These are phyloP conservation scores for Listrodromus nycthemerus DNA, from an alignment of 2,888 invertebrate genomes.

Conservation along the genomic window DNA sequence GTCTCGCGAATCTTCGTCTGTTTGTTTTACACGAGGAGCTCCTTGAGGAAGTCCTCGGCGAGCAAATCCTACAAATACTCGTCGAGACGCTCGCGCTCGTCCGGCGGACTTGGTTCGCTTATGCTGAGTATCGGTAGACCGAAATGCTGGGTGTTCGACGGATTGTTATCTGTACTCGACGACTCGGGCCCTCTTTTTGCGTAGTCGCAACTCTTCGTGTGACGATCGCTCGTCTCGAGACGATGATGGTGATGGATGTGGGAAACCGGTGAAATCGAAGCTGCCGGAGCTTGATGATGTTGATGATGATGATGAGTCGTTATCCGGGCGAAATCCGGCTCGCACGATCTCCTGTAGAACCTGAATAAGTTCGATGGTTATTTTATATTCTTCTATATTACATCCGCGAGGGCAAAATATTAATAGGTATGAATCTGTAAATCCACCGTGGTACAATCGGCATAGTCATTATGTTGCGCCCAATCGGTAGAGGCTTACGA, in stretches of 20 bases:
- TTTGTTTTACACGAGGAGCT: constrained; percentile 80
- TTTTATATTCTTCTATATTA: not conserved
- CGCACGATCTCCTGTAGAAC: constrained; percentile 79
- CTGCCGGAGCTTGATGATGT: constrained; percentile 68
- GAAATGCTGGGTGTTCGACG: constrained; percentile 86
- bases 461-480: not conserved
- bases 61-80: constrained; percentile 87
- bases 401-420: not conserved
- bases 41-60: constrained; percentile 82
- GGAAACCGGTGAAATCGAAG: constrained; percentile 33
- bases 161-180: constrained; percentile 84
- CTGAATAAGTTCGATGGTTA: constrained; percentile 66
- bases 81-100: constrained; percentile 88
- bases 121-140: constrained; percentile 92
- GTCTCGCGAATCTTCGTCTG: not conserved
- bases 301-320: constrained; percentile 63
- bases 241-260: constrained; percentile 84
- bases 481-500: not conserved
- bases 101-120: constrained; percentile 92
- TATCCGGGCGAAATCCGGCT: constrained; percentile 72
- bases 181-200: constrained; percentile 73
- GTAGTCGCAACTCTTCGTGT: constrained; percentile 86
- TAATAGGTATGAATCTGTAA: not conserved
- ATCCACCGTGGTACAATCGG: not conserved
- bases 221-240: constrained; percentile 85